These are phyloP conservation scores for Microplitis deprimator DNA, from an alignment of 2,888 invertebrate species.

Conservation along the genomic window DNA sequence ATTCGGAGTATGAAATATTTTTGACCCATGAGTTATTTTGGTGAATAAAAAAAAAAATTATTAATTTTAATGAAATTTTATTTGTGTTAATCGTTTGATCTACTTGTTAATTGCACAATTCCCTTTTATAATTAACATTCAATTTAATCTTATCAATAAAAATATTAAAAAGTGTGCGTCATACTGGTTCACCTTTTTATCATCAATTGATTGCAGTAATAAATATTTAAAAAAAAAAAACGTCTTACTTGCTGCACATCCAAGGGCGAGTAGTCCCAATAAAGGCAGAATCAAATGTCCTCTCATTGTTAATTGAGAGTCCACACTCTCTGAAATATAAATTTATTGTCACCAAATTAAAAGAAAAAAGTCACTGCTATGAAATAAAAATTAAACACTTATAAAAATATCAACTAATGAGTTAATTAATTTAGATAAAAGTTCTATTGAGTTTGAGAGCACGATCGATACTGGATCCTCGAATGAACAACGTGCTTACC, in stretches of 20 bases:
- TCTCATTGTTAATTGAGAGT: constrained; percentile 48
- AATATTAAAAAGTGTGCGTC: not conserved
- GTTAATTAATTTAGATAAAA: constrained; percentile 3
- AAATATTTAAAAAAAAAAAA: constrained; percentile 1
- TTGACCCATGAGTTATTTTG: too few relatives aligned
- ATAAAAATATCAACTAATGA: not conserved
- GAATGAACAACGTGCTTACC: constrained; percentile 63
- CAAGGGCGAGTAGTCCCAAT: constrained; percentile 55
- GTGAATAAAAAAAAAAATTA: too few relatives aligned
- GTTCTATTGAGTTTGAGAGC: constrained; percentile 65
- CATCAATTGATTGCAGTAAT: not conserved
- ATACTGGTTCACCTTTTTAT: not conserved
- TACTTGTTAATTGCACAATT: constrained; percentile 17
- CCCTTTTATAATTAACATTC: constrained; percentile 2
- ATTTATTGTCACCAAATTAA: constrained; percentile 31
- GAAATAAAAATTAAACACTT: constrained; percentile 30
- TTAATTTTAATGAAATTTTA: too few relatives aligned
- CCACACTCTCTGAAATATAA: constrained; percentile 36
- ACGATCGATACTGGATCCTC: constrained; percentile 67
- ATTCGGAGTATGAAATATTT: too few relatives aligned
- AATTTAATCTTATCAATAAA: not conserved
- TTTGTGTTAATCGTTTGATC: too few relatives aligned
- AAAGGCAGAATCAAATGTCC: constrained; percentile 54
- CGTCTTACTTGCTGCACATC: constrained; percentile 55
- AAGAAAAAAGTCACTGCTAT: constrained; percentile 25